phyloP scores from a whole-genome alignment of 2,888 invertebrate species.

The Trichacis sp. region DNA sequence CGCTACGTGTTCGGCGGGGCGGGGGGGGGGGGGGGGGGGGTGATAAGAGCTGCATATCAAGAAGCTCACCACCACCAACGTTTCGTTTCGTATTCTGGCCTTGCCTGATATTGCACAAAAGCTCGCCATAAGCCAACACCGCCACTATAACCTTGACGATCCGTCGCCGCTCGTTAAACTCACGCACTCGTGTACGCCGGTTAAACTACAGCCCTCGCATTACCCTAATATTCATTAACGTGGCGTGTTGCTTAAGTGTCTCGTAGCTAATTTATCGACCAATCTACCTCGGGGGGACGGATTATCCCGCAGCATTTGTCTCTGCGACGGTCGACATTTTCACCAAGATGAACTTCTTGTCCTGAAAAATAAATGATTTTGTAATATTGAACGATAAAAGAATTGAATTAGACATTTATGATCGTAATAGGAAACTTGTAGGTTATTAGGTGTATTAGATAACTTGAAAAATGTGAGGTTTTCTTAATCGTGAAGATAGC shows the following conservation, averaged over 20 bases:
- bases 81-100: conserved; percentile 40
- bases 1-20: conserved; percentile 19
- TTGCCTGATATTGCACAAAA: conserved; percentile 35
- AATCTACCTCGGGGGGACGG: neutral
- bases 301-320: neutral
- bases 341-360: too few relatives aligned
- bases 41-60: conserved; percentile 39
- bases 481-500: too few relatives aligned
- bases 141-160: conserved; percentile 19
- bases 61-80: conserved; percentile 15
- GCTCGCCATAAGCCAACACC: conserved; percentile 21
- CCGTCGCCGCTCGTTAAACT: conserved; percentile 29
- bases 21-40: conserved; percentile 11
- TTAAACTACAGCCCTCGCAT: conserved; percentile 14
- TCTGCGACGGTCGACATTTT: too few relatives aligned
- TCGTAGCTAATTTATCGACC: conserved; percentile 44
- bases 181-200: conserved; percentile 21
- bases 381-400: too few relatives aligned
- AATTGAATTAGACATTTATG: too few relatives aligned
- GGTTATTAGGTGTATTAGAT: too few relatives aligned
- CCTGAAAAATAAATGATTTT: too few relatives aligned
- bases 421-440: too few relatives aligned
- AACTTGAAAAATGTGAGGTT: too few relatives aligned
- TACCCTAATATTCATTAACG: conserved; percentile 46
- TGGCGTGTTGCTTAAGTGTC: conserved; percentile 38